A percentile compares a stretch with the other conserved stretches of the same genome.
Conservation (phyloP, 2,113 vertebrate genomes). For the Phoenicopterus ruber region DNA sequence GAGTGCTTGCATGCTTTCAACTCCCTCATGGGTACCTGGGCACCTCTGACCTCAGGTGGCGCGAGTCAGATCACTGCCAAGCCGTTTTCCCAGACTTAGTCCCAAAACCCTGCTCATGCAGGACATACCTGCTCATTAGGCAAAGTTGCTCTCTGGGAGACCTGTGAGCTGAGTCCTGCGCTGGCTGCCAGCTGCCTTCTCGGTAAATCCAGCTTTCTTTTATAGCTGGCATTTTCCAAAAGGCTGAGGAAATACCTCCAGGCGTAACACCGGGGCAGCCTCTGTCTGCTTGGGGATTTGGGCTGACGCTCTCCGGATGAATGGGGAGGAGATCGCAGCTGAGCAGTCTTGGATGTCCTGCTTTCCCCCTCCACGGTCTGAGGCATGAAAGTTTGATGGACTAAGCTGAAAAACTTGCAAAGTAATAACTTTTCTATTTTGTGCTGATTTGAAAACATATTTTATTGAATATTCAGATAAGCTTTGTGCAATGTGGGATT, state of each 20-base stretch:
- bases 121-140: not conserved
- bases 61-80: not conserved
- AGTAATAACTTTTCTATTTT: not conserved
- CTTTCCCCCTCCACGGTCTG: not conserved
- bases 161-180: accelerated
- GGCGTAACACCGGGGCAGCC: not conserved
- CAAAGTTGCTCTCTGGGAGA: not conserved
- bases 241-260: not conserved
- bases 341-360: not conserved
- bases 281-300: not conserved
- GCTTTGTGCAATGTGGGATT: not conserved
- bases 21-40: not conserved
- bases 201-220: not conserved
- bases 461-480: not conserved
- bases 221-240: not conserved
- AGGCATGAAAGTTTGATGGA: not conserved
- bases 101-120: not conserved
- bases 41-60: not conserved
- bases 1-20: not conserved
- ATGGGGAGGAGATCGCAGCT: not conserved
- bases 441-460: not conserved
- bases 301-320: not conserved
- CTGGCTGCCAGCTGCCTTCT: not conserved
- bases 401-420: not conserved
- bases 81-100: not conserved